Evolutionary conservation across 2,113 vertebrate genomes (phyloP), one percentile per base, ranked within the genome.

Genomic region (Erpornis zantholeuca): DNA sequence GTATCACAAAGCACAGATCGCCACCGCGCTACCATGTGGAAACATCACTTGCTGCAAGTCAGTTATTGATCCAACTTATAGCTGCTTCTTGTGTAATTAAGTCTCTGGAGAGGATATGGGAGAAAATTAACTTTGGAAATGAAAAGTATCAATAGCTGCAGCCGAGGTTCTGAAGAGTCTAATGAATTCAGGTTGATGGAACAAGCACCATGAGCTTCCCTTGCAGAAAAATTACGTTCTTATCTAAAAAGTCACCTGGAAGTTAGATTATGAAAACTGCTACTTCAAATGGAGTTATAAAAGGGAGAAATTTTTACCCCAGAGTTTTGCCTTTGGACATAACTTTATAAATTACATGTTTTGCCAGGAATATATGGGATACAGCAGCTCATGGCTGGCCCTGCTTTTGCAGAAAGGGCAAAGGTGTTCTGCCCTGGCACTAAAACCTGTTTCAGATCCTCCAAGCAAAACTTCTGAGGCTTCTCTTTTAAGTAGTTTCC

Each of bases 1-100:
- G 35, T 22, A 47, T 16, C 72, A 81, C 59, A 64, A 78, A 73
- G 52, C 47, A 65, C 31, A 29, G 18, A 42, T 2, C 75, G 66
- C 12, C 75, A 61, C 61, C 0, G 0, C 12, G 7, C 35, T 45
- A n/a, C 60, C 11, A 25, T 0, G 0, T 44, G 76, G 36, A 86
- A 93, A 22, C 52, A 78, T 20, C 36, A 18, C 36, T 86, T 54
- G 18, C 49, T 88, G 24, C 25, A n/a, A 59, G 57, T 71, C 12
- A 6, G 44, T 57, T 90, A 93, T 86, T 71, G 96, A 93, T 82
- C 72, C 76, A 79, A 78, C 45, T 13, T 65, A 44, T 21, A 78
- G 57, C 36, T 42, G 12, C 42, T 90, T 71, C 92, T 71, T 38
- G 12, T 64, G 75, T 90, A 94, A 94, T 94, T 88, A 93, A 82